Evolutionary conservation across 1,140 invertebrate species (phyloP), one percentile per base, ranked within the genome.

Genomic region (Lysiphlebus fabarum): DNA sequence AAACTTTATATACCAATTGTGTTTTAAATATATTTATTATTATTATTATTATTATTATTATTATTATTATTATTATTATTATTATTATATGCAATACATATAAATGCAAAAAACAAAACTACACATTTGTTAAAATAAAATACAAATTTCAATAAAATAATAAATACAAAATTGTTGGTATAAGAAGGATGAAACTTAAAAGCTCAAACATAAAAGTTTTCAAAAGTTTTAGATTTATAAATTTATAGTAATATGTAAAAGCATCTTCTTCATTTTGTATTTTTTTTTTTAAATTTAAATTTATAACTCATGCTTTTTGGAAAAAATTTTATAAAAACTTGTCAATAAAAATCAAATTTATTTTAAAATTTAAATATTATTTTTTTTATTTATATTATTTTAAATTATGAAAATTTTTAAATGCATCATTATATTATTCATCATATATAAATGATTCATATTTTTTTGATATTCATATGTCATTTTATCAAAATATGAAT

Each of bases 181-280:
- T 33, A 10, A 9, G 33, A 58, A 4, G 26, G 45, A 51, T 47
- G 53, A 40, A 45, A 42, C 57, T 59, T 51, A 59, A 60, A 50
- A 53, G 37, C 36, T 38, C 38, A 42, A 26, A 7, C 14, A 33
- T 36, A 48, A 42, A 53, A 65, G 68, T 71, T 69, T 72, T 73
- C 57, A 77, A 78, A 71, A 77, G 70, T 71, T 73, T 73, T 58
- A 51, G 62, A 71, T 72, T 79, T 77, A 77, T 77, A 75, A 79
- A 79, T 79, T 79, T 79, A 77, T 79, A 75, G 74, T 71, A 66
- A 68, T n/a, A n/a, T 68, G 67, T 66, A 72, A 70, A 72, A 26
- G 17, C 17, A 26, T 26, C 17, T 4, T 26, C 17, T 3, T 17
- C 3, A 26, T 26, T 26, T 26, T 26, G 71, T 69, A 70, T 67